Evolutionary conservation across 30 jellyfish, hydroid and myxozoan species (phyloP), one percentile per base, ranked within the genome.

Genomic region (Hydractinia symbiolongicarpus): DNA sequence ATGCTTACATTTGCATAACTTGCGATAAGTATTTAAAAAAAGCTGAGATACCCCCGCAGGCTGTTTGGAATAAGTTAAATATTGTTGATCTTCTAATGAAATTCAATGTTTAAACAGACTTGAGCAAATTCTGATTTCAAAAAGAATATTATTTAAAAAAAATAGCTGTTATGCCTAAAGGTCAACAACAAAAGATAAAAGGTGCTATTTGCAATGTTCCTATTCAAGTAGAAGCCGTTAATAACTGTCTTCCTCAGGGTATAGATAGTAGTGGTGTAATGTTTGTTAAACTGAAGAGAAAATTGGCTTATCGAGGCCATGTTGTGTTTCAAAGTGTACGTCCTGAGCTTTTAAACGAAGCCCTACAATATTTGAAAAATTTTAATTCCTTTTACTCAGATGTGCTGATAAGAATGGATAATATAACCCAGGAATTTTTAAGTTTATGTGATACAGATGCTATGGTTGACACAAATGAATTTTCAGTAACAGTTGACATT

Each of bases 161-260:
- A 40, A 76, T 76, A 7, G 14, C 17, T 8, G 60, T 77, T 44
- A 77, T 77, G 85, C 85, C 85, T 5, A 77, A 55, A 55, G 81
- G 85, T 9, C 85, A 77, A 61, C 58, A 19, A 56, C 80, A 8
- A 14, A 77, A 77, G 60, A 54, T 77, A 6, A 9, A 53, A 7
- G 83, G 83, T 8, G 83, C 83, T 7, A 74, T 74, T 5, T 64
- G 74, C 40, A 77, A 77, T 61, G 75, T 77, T 10, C 85, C 85
- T 9, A 21, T 54, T 5, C 79, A 10, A 6, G 81, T 17, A 9
- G 56, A 55, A 6, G 80, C 8, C 14, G 54, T 54, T 6, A 14
- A 17, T 44, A 77, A 55, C 7, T 50, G 50, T 55, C 56, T 77
- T 8, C 44, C 84, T 64, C 9, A 51, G 50, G 81, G 84, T 4